phyloP scores from a whole-genome alignment of 2,113 vertebrate species.

The Kryptolebias marmoratus region DNA sequence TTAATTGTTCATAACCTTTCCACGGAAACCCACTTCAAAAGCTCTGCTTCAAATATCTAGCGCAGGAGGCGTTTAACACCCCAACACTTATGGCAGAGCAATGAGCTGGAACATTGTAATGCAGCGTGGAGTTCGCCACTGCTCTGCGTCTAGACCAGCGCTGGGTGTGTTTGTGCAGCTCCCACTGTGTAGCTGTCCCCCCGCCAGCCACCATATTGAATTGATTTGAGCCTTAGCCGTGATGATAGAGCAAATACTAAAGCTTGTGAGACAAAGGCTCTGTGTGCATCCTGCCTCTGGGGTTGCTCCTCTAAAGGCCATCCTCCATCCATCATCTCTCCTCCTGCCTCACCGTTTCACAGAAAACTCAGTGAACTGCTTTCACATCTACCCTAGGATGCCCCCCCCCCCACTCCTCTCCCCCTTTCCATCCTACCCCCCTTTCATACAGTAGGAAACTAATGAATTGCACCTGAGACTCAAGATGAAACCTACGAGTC shows the following conservation, averaged over 20 bases:
- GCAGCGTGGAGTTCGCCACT: constrained; percentile 24
- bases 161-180: constrained; percentile 39
- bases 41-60: background rate
- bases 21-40: no score
- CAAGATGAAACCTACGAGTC: constrained; percentile 32
- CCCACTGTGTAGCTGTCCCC: constrained; percentile 45
- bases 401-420: no score
- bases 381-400: constrained; percentile 25
- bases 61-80: constrained; percentile 19
- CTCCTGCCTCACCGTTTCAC: constrained; percentile 31
- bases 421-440: background rate
- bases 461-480: constrained; percentile 50
- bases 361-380: constrained; percentile 37
- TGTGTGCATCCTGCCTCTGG: constrained; percentile 69
- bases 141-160: constrained; percentile 37
- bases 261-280: constrained; percentile 70
- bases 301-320: constrained; percentile 57
- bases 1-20: no score
- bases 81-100: constrained; percentile 3
- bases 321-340: constrained; percentile 55
- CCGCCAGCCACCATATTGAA: constrained; percentile 69
- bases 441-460: constrained; percentile 24
- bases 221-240: constrained; percentile 64
- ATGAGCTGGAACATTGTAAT: constrained; percentile 22
- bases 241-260: constrained; percentile 61